Conservation (phyloP, 2,797 vertebrate species). For the Eremophila alpestris region DNA sequence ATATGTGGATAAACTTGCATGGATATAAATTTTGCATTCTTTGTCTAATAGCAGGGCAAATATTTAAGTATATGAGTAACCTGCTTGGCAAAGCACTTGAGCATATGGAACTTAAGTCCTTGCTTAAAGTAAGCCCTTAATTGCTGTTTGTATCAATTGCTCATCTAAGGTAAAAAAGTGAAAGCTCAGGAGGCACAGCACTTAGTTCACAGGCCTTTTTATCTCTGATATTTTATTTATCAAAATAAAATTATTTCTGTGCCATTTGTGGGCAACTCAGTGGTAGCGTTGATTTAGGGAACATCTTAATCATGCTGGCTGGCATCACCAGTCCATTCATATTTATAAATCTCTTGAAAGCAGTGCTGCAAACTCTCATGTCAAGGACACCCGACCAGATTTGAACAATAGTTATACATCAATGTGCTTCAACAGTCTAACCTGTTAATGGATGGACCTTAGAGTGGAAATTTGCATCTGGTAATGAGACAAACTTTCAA, state of each 20-base stretch:
- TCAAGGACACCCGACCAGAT: background rate
- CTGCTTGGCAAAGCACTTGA: background rate
- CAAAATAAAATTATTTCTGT: slow-evolving; percentile 9
- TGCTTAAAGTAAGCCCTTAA: background rate
- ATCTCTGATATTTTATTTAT: background rate
- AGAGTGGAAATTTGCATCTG: slow-evolving; percentile 12
- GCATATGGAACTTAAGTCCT: background rate
- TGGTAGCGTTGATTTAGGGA: background rate
- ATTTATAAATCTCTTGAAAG: background rate
- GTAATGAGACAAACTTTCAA: slow-evolving; percentile 7
- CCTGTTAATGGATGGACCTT: background rate
- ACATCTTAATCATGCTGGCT: background rate
- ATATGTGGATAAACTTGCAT: background rate
- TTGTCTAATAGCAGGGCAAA: background rate
- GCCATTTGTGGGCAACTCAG: background rate
- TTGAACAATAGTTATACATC: background rate
- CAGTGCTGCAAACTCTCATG: background rate
- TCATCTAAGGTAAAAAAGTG: background rate
- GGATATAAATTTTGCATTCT: background rate
- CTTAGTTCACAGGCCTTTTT: background rate
- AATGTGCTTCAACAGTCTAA: background rate
- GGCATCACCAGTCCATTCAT: background rate
- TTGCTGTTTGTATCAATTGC: background rate
- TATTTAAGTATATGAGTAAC: background rate
- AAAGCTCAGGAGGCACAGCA: background rate